Conservation (phyloP, 1,140 invertebrate genomes). For the Geopemphigus sp. region DNA sequence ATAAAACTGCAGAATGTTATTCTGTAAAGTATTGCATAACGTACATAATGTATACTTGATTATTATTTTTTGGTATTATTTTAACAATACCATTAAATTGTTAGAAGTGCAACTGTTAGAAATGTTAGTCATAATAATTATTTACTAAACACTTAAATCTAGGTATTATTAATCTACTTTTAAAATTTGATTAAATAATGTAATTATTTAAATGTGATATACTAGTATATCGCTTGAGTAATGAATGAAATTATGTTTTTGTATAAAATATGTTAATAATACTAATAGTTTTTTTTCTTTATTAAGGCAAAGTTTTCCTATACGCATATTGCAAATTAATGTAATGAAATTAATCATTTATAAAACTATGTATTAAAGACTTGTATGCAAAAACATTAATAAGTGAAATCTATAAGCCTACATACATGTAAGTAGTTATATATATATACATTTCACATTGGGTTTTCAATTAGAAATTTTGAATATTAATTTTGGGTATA, state of each 20-base stretch:
- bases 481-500: slow-evolving; percentile 25
- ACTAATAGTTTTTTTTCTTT: slow-evolving; percentile 7
- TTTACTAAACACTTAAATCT: not conserved
- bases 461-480: not conserved
- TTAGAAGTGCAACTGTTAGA: slow-evolving; percentile 16
- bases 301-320: not conserved
- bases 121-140: slow-evolving; percentile 17
- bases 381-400: not conserved
- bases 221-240: not conserved
- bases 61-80: slow-evolving; percentile 5
- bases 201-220: slow-evolving; percentile 21
- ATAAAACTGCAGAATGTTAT: not conserved
- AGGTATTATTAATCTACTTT: not conserved
- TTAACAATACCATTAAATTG: not conserved
- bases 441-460: slow-evolving; percentile 8
- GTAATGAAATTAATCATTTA: not conserved
- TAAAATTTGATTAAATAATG: not conserved
- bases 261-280: not conserved
- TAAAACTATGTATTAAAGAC: not conserved
- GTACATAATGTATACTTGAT: not conserved
- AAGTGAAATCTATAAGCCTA: not conserved
- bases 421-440: not conserved
- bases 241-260: slow-evolving; percentile 1
- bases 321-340: not conserved
- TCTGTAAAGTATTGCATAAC: not conserved